Evolutionary conservation across 2,113 vertebrate species (phyloP), one percentile per base, ranked within the genome.

Genomic region (Sporophila hypoxantha): DNA sequence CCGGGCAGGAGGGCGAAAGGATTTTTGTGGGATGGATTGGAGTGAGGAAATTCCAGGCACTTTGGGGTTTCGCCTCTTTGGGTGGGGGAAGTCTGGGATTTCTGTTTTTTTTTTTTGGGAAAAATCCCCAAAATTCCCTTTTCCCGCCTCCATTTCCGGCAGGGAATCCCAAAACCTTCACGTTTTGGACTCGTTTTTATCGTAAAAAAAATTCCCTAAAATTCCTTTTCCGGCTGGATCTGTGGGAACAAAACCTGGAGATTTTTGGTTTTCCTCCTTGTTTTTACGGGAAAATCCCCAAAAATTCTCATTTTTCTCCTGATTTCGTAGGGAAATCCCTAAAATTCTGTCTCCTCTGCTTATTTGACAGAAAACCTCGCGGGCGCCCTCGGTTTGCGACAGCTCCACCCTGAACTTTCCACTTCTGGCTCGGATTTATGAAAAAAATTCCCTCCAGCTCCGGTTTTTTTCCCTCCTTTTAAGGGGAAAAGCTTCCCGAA

Each of bases 161-260:
- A 1, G 21, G 15, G 12, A 18, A 42, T 11, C 74, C 74, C 19
- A 2, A 21, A 73, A 62, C 3, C 10, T 27, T 41, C 46, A 0
- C 1, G 5, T 7, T 5, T 20, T 6, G 29, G 44, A 3, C 9
- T 50, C 26, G 9, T 16, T 50, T 50, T 50, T 50, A 50, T 17
- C 3, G 14, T 2, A n/a, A 47, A 14, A 50, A 49, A 4, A 60
- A 61, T 12, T 6, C 49, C 75, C 32, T 1, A 3, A 64, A 42
- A 5, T 0, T 42, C 11, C 1, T 22, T n/a, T 49, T 14, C 7
- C 1, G 9, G 9, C 22, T n/a, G n/a, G n/a, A n/a, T n/a, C n/a
- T n/a, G n/a, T 9, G 22, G 52, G 2, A 0, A 26, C 25, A 32
- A 41, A 2, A 25, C 30, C 44, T 11, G 3, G 4, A 19, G n/a